Evolutionary conservation across 2,888 invertebrate genomes (phyloP), one percentile per base, ranked within the genome.

Genomic region (Ischnus inquisitorius): DNA sequence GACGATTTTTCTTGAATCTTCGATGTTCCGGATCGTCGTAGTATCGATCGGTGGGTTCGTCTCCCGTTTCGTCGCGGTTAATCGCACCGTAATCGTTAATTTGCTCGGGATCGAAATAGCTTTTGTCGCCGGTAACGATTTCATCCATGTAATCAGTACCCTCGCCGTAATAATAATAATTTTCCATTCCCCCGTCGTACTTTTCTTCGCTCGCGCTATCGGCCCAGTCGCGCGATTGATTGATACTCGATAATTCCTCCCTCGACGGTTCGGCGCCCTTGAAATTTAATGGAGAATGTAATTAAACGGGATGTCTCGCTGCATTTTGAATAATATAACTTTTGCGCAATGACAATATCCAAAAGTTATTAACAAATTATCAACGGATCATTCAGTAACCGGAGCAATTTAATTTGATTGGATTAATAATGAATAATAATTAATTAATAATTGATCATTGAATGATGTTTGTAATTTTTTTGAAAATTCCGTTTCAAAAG

Each of bases 131-230:
- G 48, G 46, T 57, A 34, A 71, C 41, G 68, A 12, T 12, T 10
- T 75, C 74, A 10, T 76, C 78, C 12, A 43, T 48, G 74, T 84
- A 82, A 75, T 69, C 78, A 60, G 71, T 65, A 39, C 54, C 75
- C 48, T 81, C 84, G 28, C 78, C 81, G 78, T 84, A 81, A 75
- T 75, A 82, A 75, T 75, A 82, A 78, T 28, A 60, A 60, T 60
- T 60, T 60, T 84, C 78, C 60, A 14, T 78, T 25, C 48, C 69
- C 4, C 62, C n/a, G 39, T 41, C 41, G 34, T 25, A 68, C 41
- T 74, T 74, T 48, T 68, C 46, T 28, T 19, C 54, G 16, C 64
- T 68, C 10, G 3, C 14, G n/a, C 67, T 65, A 48, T 41, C 69
- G n/a, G 8, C n/a, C 76, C 41, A 64, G 60, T 48, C 76, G 16